A percentile compares a stretch with the other conserved stretches of the same genome.
Conservation (phyloP, 1,140 invertebrate species). For the Heliconius hewitsoni region DNA sequence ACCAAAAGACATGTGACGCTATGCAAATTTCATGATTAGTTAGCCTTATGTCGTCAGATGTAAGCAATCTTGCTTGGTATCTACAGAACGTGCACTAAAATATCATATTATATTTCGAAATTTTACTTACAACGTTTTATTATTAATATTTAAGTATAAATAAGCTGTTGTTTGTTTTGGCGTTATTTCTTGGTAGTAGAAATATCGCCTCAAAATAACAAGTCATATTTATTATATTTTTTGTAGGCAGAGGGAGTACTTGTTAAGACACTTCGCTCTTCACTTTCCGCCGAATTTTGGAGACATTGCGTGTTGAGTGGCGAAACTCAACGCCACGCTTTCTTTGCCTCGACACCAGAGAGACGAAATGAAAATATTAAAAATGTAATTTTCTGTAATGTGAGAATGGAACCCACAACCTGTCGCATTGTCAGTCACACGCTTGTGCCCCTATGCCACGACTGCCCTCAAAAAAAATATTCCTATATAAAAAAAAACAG, state of each 20-base stretch:
- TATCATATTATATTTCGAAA: constrained; percentile 13
- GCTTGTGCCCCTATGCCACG: background rate
- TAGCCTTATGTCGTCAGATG: constrained; percentile 26
- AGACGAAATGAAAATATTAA: background rate
- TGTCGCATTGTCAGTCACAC: background rate
- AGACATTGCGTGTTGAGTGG: background rate
- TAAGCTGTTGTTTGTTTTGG: background rate
- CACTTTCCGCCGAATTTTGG: background rate
- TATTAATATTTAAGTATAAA: background rate
- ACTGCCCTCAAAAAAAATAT: background rate
- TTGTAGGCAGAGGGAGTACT: background rate
- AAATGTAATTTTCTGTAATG: background rate
- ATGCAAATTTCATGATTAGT: constrained; percentile 34
- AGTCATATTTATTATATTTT: background rate
- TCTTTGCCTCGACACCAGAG: background rate
- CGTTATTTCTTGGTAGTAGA: background rate
- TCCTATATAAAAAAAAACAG: no score
- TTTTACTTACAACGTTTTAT: constrained; percentile 4
- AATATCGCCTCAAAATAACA: background rate
- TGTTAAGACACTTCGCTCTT: background rate
- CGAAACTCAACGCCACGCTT: background rate
- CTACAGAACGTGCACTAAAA: constrained; percentile 7
- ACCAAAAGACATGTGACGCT: constrained; percentile 18
- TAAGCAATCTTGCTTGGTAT: constrained; percentile 19
- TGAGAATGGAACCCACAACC: background rate